Evolutionary conservation across 2,113 vertebrate species (phyloP), one percentile per base, ranked within the genome.

Genomic region (Pontoporia blainvillei): DNA sequence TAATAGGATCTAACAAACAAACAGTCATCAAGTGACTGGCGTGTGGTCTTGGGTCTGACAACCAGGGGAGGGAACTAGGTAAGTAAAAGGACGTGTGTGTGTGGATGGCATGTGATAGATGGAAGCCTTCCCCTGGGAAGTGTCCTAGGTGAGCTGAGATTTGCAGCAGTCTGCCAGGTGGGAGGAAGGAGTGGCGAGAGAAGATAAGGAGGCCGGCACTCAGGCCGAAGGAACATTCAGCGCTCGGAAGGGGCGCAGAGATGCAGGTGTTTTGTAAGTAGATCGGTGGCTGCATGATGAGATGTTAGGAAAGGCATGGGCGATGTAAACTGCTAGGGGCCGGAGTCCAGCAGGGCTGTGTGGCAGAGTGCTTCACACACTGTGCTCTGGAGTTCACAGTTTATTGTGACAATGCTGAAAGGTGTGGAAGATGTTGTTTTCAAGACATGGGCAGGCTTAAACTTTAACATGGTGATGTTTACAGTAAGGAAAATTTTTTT

Each of bases 41-140:
- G 1, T 21, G 3, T 11, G 15, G 15, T 10, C 52, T 4, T 4
- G 11, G 21, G 29, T 12, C 10, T 27, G 21, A 61, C 18, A 44
- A 2, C 6, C 25, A 3, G 2, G 21, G 27, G 1, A 54, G 18
- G 31, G 12, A 44, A 29, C 14, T 4, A 5, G 9, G 1, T 23
- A 1, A 1, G 34, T 23, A 2, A 44, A 29, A 20, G 29, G 18
- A 31, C 15, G 0, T 27, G 36, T 4, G 34, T n/a, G n/a, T 5
- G 11, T 1, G 8, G 31, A 15, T 36, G 25, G 2, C 8, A 2
- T 3, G 29, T 1, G 0, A 8, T 29, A 14, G 3, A 27, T 20
- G 34, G 44, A 5, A 25, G 25, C n/a, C 67, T 34, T 20, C 34
- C 15, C 5, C 21, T 44, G 11, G 36, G 17, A 76, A 76, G 46